Base-by-base conservation (phyloP, 2,888 invertebrate species). In the Hyles lineata region DNA sequence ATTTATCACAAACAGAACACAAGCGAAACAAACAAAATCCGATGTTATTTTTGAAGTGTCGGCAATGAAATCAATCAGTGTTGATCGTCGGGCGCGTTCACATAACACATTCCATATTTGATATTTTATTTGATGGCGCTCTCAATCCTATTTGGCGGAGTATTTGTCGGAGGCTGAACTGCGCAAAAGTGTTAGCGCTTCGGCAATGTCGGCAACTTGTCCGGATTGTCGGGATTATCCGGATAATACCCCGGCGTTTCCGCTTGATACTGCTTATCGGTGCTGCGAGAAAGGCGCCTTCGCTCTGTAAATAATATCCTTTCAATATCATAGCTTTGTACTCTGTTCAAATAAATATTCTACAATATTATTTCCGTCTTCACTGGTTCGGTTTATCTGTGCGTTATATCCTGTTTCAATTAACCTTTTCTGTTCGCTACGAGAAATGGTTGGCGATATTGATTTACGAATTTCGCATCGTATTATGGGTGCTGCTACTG, bases 211-310 rank as follows among this genome's bases (percentile, higher is more conserved):
- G 81, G 83, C 87, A 86, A 89, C 86, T 89, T 84, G 87, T 85
- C 83, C 77, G 87, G 89, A 90, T 89, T 84, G 87, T 85, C 83
- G 77, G 87, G 89, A 90, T 91, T 83, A 92, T 90, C 90, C 89
- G 88, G 90, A 90, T 91, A 88, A 90, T 88, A 80, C 85, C 81
- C 76, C 78, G 77, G 83, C 86, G 84, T 84, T 85, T 83, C 83
- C 83, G 81, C 81, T 82, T 84, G 84, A 87, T 85, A 82, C 86
- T 79, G 80, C 85, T 85, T 87, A 88, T 85, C 85, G 81, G 74
- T 75, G 75, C 81, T 78, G 79, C 75, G 77, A 82, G 81, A 80
- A 83, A 82, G 80, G 75, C 76, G 77, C 81, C 79, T 76, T 76
- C 74, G 72, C 82, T 80, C 78, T 81, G 85, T 84, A 85, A 86